Evolutionary conservation across 2,888 invertebrate species (phyloP), one percentile per base, ranked within the genome.

Genomic region (Choristoneura rosaceana): DNA sequence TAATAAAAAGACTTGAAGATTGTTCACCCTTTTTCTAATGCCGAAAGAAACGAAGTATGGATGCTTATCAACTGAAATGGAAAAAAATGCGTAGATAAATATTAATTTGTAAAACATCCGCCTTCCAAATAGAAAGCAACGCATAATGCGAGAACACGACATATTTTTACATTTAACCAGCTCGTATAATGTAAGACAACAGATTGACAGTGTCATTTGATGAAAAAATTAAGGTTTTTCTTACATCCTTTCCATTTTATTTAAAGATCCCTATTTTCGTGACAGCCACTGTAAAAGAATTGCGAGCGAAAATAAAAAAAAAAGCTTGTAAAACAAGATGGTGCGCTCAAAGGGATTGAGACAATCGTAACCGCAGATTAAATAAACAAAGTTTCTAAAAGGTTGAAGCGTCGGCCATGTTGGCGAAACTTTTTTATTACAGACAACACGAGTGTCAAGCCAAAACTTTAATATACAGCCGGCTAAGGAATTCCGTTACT

Each of bases 331-430:
- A 33, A 25, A 45, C 62, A 25, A 45, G n/a, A 62, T 43, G 17
- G 15, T 34, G 15, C 55, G 65, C 25, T 55, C 55, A 41, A 60
- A 15, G 41, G 62, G 38, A 64, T 52, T 33, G 25, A 61, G 52
- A 55, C 62, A 71, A 71, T 67, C 62, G 45, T 47, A 45, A 58
- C 62, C 25, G 15, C 67, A 47, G 58, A 71, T 71, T 62, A 67
- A 67, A 71, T 71, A 38, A 45, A 58, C 62, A 45, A 45, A 62
- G 45, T 64, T 50, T 34, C 45, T 62, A 41, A 63, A 52, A 67
- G 66, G 58, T 25, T 41, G 55, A 10, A 25, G 58, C 38, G 50
- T 55, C 67, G 17, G 67, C 55, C 61, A 66, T 71, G 62, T 67
- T 71, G 45, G 62, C 7, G 33, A 55, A 71, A 62, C 38, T 67